A percentile compares a stretch with the other conserved stretches of the same genome.
These are phyloP conservation scores for Pogonocherus hispidulus DNA, from an alignment of 2,888 invertebrate genomes.

Conservation along the genomic window DNA sequence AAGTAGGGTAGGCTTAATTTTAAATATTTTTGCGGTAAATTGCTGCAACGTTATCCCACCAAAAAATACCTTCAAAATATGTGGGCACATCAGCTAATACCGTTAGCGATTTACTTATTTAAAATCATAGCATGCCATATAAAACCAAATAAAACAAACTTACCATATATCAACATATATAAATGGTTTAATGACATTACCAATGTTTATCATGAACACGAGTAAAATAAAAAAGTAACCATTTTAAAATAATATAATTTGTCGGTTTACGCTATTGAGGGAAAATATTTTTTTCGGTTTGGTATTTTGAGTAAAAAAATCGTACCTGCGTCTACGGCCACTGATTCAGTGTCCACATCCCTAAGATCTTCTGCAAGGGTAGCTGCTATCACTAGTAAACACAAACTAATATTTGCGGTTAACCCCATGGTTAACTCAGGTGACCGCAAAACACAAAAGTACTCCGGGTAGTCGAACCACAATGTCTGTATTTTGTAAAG, in stretches of 20 bases:
- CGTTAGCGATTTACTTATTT: conserved; percentile 49
- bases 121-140: conserved; percentile 47
- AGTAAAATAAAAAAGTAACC: background rate
- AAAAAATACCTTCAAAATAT: conserved; percentile 24
- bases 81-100: conserved; percentile 36
- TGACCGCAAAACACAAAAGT: conserved; percentile 40
- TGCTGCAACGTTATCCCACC: conserved; percentile 1
- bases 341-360: conserved; percentile 51
- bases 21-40: background rate
- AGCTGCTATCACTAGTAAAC: conserved; percentile 51
- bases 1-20: background rate
- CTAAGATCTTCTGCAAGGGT: conserved; percentile 42
- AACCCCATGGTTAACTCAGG: conserved; percentile 53
- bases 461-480: conserved; percentile 53
- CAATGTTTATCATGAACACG: no score
- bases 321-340: conserved; percentile 59
- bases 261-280: no score
- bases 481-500: conserved; percentile 64
- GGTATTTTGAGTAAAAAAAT: no score
- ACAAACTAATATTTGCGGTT: conserved; percentile 52
- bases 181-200: background rate
- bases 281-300: no score
- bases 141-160: background rate
- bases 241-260: background rate
- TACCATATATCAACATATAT: background rate